Evolutionary conservation across 2,888 invertebrate species (phyloP), one percentile per base, ranked within the genome.

Genomic region (Amiota communis): DNA sequence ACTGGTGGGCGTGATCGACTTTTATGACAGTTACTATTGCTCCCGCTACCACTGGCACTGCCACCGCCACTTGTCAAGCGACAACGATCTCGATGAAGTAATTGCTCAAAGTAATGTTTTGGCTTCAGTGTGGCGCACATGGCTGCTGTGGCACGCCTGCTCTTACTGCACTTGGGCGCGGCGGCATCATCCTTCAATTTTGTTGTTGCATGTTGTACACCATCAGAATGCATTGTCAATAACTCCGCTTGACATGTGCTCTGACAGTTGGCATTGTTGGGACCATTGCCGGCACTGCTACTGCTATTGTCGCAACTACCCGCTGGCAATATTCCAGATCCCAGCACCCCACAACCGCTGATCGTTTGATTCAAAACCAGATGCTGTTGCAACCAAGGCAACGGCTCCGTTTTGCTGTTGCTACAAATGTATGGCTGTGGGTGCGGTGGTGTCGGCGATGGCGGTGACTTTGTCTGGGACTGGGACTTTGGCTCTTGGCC

Each of bases 1-100:
- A 95, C 93, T 71, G 94, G 94, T 90, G 81, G 81, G 0, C 86
- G 84, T 61, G 80, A 81, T 75, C 51, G 67, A n/a, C 12, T 82
- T 75, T 79, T 86, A 72, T 79, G 80, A 73, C 82, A 82, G 61
- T 64, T 71, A 15, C 13, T n/a, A 13, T n/a, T 59, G 49, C 36
- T 46, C 6, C 36, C 36, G 36, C 36, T 36, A 36, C 36, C 36
- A 36, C 23, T 36, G n/a, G 8, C 23, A 23, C 36, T 36, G 36
- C 36, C 36, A 36, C 36, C 36, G 36, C 36, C 6, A 6, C 36
- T 36, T 59, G 71, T 13, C 15, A 63, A 64, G 71, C 82, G 81
- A 74, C 84, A 84, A 49, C 84, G 82, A 36, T 48, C 46, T 57
- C 13, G 63, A 72, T 79, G 84, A 80, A 86, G 72, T 56, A 86